A percentile compares a stretch with the other conserved stretches of the same genome.
These are phyloP conservation scores for Chaenodraco wilsoni DNA, from an alignment of 2,797 vertebrate genomes.

Conservation along the genomic window DNA sequence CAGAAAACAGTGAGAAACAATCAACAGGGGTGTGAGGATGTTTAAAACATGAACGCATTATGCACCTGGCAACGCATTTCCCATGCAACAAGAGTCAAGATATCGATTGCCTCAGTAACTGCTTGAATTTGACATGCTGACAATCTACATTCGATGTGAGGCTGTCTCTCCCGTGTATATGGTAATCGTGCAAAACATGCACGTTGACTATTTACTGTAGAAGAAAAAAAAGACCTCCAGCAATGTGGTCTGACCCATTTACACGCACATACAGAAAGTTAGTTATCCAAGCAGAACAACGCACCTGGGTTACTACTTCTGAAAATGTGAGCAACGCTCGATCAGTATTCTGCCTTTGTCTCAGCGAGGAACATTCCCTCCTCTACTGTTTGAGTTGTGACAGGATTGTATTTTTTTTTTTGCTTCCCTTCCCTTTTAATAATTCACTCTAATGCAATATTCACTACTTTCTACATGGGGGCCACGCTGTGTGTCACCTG, in stretches of 20 bases:
- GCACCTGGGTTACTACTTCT: slow-evolving; percentile 11
- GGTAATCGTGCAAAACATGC: background rate
- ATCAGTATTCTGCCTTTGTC: slow-evolving; percentile 18
- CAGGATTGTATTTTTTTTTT: background rate
- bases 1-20: slow-evolving; percentile 6
- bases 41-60: background rate
- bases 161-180: background rate
- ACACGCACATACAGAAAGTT: slow-evolving; percentile 6
- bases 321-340: slow-evolving; percentile 14
- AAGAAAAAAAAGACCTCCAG: background rate
- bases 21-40: background rate
- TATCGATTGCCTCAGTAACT: background rate
- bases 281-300: slow-evolving; percentile 23
- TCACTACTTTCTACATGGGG: background rate
- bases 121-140: background rate
- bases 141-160: background rate
- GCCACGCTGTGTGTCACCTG: slow-evolving; percentile 80
- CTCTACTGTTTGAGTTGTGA: slow-evolving; percentile 16
- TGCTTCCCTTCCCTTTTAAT: slow-evolving; percentile 13
- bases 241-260: slow-evolving; percentile 25
- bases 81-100: background rate
- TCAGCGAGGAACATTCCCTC: slow-evolving; percentile 7
- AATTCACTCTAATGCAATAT: background rate
- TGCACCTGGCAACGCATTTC: background rate
- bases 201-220: background rate